Evolutionary conservation across 2,888 invertebrate genomes (phyloP), one percentile per base, ranked within the genome.

Genomic region (Athalia cordata): DNA sequence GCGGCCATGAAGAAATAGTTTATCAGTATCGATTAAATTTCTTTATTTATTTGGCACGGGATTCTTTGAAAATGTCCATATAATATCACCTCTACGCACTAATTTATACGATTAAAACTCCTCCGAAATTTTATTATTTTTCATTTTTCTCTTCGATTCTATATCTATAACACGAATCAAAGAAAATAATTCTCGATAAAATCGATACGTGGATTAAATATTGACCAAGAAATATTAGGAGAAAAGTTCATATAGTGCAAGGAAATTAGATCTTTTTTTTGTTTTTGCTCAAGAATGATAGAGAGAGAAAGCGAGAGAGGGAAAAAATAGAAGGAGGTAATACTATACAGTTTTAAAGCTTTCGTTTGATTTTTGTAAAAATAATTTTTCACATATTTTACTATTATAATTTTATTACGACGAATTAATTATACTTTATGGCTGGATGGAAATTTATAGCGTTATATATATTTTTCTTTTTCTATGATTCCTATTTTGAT

Each of bases 21-120:
- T 49, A n/a, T 29, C 29, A 66, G 29, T 68, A 29, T 68, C 68
- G 68, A 68, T 68, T 47, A 47, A 3, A 11, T 47, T 47, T 11
- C 29, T 70, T 68, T 47, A 57, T 72, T 59, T 45, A 72, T 72
- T 72, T 72, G 72, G 72, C 72, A 72, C 72, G 59, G 47, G 72
- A 72, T 72, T 72, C 29, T 45, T 59, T n/a, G 13, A 59, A 47
- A 72, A 43, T 59, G 57, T 59, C 45, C 43, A 45, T 72, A 13
- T 47, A 9, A n/a, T 9, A 59, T 57, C 45, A 15, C 45, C 49
- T 49, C 3, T 50, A 59, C n/a, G 13, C 9, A 3, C 43, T 62
- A 43, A 43, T 64, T 8, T 29, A 52, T 55, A 52, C 29, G 52
- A 43, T 49, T 13, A 65, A 13, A 49, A 6, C 7, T 49, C 66